A percentile compares a stretch with the other conserved stretches of the same genome.
These are phyloP conservation scores for Gallinago jamesoni DNA, from an alignment of 2,113 vertebrate species.

Conservation along the genomic window DNA sequence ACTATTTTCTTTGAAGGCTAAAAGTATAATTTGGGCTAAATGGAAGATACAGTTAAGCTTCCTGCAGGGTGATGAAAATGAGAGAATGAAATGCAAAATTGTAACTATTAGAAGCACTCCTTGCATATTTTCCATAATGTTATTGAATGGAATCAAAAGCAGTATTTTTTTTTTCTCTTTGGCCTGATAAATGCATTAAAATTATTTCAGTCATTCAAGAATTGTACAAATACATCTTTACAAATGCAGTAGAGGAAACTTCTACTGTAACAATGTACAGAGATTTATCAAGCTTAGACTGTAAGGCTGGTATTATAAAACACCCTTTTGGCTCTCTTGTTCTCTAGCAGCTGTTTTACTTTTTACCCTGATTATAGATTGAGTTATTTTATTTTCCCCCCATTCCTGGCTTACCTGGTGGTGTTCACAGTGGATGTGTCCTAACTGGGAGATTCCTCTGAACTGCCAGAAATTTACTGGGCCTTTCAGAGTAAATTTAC, in stretches of 20 bases:
- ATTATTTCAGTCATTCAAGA: neutral
- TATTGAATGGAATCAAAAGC: neutral
- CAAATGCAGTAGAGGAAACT: neutral
- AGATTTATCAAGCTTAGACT: neutral
- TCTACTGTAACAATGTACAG: neutral
- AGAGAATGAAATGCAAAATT: neutral
- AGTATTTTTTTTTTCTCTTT: neutral
- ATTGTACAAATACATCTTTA: neutral
- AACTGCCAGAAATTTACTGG: conserved; percentile 23
- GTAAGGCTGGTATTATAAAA: neutral
- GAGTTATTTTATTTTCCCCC: neutral
- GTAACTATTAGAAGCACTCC: neutral
- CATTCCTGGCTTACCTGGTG: conserved; percentile 41
- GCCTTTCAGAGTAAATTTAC: conserved; percentile 29
- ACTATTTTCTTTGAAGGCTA: neutral
- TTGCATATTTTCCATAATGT: neutral
- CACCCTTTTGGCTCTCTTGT: neutral
- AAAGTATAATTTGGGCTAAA: neutral
- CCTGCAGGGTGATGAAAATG: neutral
- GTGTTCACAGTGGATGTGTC: neutral
- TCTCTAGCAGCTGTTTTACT: neutral
- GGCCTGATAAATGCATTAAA: neutral
- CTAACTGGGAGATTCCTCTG: conserved; percentile 24
- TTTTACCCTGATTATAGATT: neutral
- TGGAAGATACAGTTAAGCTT: neutral